Evolutionary conservation across 1,140 invertebrate genomes (phyloP), one percentile per base, ranked within the genome.

Genomic region (Aricia agestis): DNA sequence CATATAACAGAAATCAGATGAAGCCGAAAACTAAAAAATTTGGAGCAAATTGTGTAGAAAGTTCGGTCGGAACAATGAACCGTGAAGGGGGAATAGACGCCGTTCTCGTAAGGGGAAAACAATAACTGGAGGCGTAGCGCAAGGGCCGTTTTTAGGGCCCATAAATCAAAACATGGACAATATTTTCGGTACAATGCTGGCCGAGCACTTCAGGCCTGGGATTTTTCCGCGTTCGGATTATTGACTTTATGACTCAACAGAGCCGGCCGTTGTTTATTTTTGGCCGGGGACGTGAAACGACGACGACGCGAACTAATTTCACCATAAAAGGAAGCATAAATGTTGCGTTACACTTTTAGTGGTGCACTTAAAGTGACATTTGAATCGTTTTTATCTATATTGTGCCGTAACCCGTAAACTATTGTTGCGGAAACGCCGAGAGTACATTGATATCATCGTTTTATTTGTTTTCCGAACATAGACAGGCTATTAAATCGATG

Each of bases 161-260:
- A 89, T 91, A 91, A 91, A 90, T 90, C 88, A 90, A 83, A 87
- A 83, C 81, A 85, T 79, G 82, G 79, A 80, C 82, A 83, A 90
- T 90, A 89, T 89, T 90, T 86, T 87, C 83, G 73, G 82, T 74
- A 82, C 76, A 84, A 76, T 80, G 80, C 75, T 70, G 78, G 77
- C 76, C 79, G 78, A 79, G 79, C 82, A 84, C 83, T 85, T 85
- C 86, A 81, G 74, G 78, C 77, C 67, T 73, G 78, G 79, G 81
- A 83, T 63, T 63, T 87, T 87, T 86, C 86, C 86, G 84, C 82
- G 81, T 84, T 79, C 69, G 82, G 84, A 86, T 91, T 88, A 83
- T 85, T 87, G 86, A 87, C 85, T 88, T 90, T 88, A 90, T 81
- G 82, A 83, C 87, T 85, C 80, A 85, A 82, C 84, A 81, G 79